Percentiles rank a stretch among this genome's conserved stretches.
These are phyloP conservation scores for Sterna hirundo DNA, from an alignment of 2,113 vertebrate genomes.

Conservation along the genomic window DNA sequence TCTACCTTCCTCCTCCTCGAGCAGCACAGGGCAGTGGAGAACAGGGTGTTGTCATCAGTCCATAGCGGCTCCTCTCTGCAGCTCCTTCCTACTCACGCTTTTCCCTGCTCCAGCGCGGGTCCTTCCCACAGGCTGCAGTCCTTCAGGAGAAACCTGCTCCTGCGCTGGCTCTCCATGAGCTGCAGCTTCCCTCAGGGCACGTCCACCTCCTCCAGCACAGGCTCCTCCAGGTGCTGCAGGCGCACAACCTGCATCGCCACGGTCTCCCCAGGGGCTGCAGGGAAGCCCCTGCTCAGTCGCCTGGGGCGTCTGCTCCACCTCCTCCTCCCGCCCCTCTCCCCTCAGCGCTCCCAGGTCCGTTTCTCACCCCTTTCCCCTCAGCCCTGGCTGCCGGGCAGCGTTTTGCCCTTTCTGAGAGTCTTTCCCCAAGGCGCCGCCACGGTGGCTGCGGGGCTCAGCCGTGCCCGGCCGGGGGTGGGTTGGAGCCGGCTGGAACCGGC, in stretches of 20 bases:
- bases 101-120: not conserved
- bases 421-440: fast-evolving
- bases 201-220: not conserved
- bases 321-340: not conserved
- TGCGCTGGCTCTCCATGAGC: fast-evolving
- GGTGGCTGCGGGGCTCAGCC: fast-evolving
- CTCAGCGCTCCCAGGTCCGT: fast-evolving
- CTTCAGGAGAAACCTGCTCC: not conserved
- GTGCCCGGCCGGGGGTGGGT: fast-evolving
- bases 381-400: fast-evolving
- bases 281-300: fast-evolving
- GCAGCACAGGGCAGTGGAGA: not conserved
- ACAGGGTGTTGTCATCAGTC: too few relatives aligned
- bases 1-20: not conserved
- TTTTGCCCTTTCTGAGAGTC: not conserved
- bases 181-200: not conserved
- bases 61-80: too few relatives aligned
- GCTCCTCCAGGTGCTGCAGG: not conserved
- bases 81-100: not conserved
- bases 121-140: too few relatives aligned
- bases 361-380: not conserved
- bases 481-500: not conserved
- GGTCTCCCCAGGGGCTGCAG: not conserved
- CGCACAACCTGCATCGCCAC: not conserved
- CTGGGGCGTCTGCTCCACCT: too few relatives aligned